Conservation (phyloP, 2,888 invertebrate species). For the Plebejus anna region DNA sequence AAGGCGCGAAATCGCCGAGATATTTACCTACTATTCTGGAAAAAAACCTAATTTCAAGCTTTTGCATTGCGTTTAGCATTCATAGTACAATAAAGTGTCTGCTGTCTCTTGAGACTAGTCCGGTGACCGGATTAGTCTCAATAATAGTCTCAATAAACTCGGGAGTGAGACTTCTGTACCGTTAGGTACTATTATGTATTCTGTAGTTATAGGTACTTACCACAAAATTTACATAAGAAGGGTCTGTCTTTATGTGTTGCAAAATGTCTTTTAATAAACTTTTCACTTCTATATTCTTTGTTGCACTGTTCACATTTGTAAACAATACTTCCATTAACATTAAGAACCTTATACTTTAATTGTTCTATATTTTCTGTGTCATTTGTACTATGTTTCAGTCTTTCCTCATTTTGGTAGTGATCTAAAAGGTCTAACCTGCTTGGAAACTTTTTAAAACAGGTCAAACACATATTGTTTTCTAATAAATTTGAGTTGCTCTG, state of each 20-base stretch:
- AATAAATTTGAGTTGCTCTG: slow-evolving; percentile 28
- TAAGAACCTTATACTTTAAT: slow-evolving; percentile 23
- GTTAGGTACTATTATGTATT: too few species aligned
- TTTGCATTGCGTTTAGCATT: too few species aligned
- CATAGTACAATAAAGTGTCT: too few species aligned
- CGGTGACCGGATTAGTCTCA: too few species aligned
- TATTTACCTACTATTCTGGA: too few species aligned
- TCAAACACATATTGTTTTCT: slow-evolving; percentile 29
- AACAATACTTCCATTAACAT: slow-evolving; percentile 35
- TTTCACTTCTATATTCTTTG: slow-evolving; percentile 46
- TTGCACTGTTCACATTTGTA: slow-evolving; percentile 55
- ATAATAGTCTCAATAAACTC: too few species aligned
- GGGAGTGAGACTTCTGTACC: too few species aligned
- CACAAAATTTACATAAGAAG: slow-evolving; percentile 64
- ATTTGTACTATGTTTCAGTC: not conserved
- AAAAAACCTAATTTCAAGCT: too few species aligned
- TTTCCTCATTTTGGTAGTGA: slow-evolving; percentile 24
- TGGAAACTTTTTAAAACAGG: slow-evolving; percentile 29
- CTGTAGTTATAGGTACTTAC: slow-evolving; percentile 44
- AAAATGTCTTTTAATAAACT: slow-evolving; percentile 49
- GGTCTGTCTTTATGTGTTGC: slow-evolving; percentile 50
- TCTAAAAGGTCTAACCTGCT: slow-evolving; percentile 24
- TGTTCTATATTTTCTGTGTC: slow-evolving; percentile 18
- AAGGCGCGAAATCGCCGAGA: too few species aligned
- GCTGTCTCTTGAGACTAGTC: too few species aligned